Evolutionary conservation across 1,140 invertebrate species (phyloP).

Genomic region (Onthophagus taurus): DNA sequence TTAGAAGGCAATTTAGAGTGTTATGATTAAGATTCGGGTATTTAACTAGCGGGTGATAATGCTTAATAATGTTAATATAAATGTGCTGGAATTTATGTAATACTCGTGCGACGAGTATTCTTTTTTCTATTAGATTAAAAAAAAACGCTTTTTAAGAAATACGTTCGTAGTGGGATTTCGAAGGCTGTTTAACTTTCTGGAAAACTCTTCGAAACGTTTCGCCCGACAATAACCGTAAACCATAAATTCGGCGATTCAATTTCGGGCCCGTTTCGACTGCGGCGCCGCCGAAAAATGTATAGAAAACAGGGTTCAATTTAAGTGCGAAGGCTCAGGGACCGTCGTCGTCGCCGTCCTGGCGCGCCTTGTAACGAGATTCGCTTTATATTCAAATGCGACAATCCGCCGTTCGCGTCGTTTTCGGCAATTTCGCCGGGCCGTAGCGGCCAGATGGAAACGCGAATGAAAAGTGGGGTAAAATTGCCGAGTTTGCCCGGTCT

Average conservation of each 20-base stretch:
- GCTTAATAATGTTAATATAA: too few relatives aligned
- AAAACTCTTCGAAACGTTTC: background rate
- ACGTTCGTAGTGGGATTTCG: background rate
- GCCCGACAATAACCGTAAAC: too few relatives aligned
- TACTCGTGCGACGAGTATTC: background rate
- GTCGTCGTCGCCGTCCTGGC: conserved; percentile 5
- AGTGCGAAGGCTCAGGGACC: conserved; percentile 4
- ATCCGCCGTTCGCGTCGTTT: conserved; percentile 18
- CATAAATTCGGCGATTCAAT: background rate
- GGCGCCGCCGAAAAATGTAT: conserved; percentile 4
- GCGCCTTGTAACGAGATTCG: conserved; percentile 17
- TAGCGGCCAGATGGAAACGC: conserved; percentile 8
- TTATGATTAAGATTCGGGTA: too few relatives aligned
- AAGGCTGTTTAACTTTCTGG: background rate
- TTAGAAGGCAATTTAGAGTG: too few relatives aligned
- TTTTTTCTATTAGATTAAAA: background rate
- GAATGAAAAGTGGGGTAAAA: conserved; percentile 17
- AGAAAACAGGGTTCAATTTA: conserved; percentile 8
- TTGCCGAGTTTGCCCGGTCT: conserved; percentile 13
- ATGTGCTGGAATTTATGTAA: too few relatives aligned
- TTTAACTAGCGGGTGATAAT: too few relatives aligned
- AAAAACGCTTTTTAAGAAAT: too few relatives aligned
- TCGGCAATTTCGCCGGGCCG: conserved; percentile 8
- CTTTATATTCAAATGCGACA: conserved; percentile 23
- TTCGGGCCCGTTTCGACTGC: background rate